Conservation (phyloP, 2,113 vertebrate species). For the Neotoma lepida region DNA sequence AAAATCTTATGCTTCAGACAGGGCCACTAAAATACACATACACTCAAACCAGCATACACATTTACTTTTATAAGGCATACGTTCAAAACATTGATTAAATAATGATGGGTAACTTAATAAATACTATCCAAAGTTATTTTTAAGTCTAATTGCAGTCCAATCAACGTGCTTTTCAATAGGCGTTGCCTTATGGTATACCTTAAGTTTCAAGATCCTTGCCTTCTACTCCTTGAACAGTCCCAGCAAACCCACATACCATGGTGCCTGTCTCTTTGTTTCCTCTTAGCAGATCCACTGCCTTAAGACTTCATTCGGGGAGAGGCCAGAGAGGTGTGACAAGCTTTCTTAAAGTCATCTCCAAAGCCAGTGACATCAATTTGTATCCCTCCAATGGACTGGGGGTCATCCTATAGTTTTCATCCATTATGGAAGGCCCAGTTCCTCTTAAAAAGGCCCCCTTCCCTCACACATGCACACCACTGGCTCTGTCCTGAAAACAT, state of each 20-base stretch:
- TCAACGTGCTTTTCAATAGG: slow-evolving; percentile 51
- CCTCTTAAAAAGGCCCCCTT: not conserved
- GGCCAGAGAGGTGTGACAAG: not conserved
- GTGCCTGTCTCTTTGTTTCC: not conserved
- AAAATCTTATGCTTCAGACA: not conserved
- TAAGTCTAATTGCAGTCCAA: slow-evolving; percentile 50
- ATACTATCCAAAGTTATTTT: slow-evolving; percentile 47
- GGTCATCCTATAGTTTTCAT: not conserved
- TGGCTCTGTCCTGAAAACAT: not conserved
- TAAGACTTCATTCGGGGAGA: not conserved
- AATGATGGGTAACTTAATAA: slow-evolving; percentile 45
- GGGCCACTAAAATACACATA: not conserved
- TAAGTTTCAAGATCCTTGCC: slow-evolving; percentile 38
- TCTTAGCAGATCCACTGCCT: not conserved
- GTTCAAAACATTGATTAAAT: slow-evolving; percentile 15
- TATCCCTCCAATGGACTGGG: not conserved
- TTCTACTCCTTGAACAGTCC: not conserved
- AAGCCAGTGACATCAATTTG: not conserved
- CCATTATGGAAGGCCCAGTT: not conserved
- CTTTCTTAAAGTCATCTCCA: not conserved
- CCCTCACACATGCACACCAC: not conserved
- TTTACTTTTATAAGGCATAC: slow-evolving; percentile 28
- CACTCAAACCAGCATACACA: not conserved
- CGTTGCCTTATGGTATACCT: slow-evolving; percentile 24
- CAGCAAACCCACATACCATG: not conserved